A percentile compares a stretch with the other conserved stretches of the same genome.
These are phyloP conservation scores for Bursaphelenchus mucronatus DNA, from an alignment of 1,140 invertebrate species.

Conservation along the genomic window DNA sequence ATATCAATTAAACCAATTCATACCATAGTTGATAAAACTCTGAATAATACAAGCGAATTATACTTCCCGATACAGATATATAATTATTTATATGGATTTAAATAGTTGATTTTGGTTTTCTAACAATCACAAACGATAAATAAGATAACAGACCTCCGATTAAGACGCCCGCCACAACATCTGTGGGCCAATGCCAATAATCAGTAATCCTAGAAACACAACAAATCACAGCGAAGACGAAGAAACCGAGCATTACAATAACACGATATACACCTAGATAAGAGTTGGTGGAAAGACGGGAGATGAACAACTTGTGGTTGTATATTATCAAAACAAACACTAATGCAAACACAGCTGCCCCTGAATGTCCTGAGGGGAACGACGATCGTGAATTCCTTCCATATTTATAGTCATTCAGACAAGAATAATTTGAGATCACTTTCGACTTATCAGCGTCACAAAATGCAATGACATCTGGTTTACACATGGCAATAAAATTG, in stretches of 20 bases:
- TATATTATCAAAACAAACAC: constrained; percentile 11
- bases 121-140: not conserved
- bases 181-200: constrained; percentile 21
- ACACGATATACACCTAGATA: constrained; percentile 5
- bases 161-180: constrained; percentile 17
- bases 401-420: constrained; percentile 19
- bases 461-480: constrained; percentile 5
- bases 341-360: constrained; percentile 19
- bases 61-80: too few relatives aligned
- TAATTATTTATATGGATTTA: too few relatives aligned
- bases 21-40: too few relatives aligned
- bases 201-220: constrained; percentile 16
- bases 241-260: constrained; percentile 2
- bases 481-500: constrained; percentile 25
- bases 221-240: constrained; percentile 19
- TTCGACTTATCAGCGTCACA: constrained; percentile 9
- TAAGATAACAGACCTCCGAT: constrained; percentile 8
- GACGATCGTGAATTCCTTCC: constrained; percentile 13
- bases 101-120: too few relatives aligned
- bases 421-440: constrained; percentile 16
- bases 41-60: too few relatives aligned
- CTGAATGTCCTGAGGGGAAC: constrained; percentile 29
- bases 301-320: too few relatives aligned
- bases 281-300: constrained; percentile 10
- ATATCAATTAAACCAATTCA: too few relatives aligned